Evolutionary conservation across 2,888 invertebrate genomes (phyloP).

Genomic region (Orthosia incerta): DNA sequence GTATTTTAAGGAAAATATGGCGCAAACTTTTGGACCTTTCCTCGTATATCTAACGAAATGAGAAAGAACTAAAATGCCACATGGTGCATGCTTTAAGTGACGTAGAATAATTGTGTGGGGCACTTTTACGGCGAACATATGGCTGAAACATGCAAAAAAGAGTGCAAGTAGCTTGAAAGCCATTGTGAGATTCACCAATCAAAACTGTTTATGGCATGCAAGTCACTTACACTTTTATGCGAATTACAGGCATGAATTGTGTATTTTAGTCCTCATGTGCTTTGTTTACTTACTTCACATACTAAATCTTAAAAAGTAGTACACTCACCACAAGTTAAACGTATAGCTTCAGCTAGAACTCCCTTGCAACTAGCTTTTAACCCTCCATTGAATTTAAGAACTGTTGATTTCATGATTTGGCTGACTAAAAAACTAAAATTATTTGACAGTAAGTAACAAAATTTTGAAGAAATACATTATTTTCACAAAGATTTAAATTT

Average conservation of each 20-base stretch:
- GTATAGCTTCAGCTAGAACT: background rate
- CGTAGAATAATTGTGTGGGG: background rate
- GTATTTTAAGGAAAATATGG: no score
- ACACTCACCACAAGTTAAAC: conserved; percentile 25
- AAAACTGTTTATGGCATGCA: no score
- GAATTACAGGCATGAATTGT: no score
- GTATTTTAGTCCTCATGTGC: background rate
- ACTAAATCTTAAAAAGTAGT: background rate
- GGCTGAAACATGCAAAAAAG: no score
- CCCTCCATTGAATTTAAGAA: background rate
- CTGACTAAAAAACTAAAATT: background rate
- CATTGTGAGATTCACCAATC: no score
- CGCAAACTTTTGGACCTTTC: no score
- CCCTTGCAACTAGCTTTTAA: background rate
- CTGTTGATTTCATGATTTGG: conserved; percentile 7
- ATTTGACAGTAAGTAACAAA: background rate
- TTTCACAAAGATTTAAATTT: background rate
- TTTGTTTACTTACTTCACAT: background rate
- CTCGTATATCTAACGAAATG: background rate
- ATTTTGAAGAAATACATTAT: background rate
- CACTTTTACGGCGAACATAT: background rate
- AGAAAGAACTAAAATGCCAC: background rate
- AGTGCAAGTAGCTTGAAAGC: no score
- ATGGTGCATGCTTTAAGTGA: no score
- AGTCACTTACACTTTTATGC: no score